Percentiles rank a stretch among this genome's conserved stretches.
phyloP scores from a whole-genome alignment of 2,888 invertebrate species.

The Mesoligia furuncula region DNA sequence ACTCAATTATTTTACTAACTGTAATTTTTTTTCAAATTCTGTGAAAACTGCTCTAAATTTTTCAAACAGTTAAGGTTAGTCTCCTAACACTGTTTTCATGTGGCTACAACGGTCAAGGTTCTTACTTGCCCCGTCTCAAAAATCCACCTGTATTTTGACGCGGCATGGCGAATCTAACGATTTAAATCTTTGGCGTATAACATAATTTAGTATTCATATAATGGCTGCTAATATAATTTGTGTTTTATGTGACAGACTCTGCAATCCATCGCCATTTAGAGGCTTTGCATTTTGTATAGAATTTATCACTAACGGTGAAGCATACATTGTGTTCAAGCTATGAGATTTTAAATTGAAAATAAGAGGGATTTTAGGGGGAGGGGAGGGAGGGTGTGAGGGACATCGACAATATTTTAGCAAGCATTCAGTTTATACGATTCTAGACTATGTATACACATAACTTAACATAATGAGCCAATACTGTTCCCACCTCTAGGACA shows the following conservation, averaged over 20 bases:
- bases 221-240: slow-evolving; percentile 18
- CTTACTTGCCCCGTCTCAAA: neutral
- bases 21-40: no score
- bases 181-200: neutral
- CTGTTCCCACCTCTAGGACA: no score
- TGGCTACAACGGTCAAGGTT: no score
- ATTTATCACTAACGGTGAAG: slow-evolving; percentile 5
- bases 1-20: no score
- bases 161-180: neutral
- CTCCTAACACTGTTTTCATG: neutral
- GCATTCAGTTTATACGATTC: neutral
- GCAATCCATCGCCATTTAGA: slow-evolving; percentile 28
- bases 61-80: no score
- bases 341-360: slow-evolving; percentile 17
- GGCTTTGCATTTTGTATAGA: slow-evolving; percentile 14
- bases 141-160: neutral
- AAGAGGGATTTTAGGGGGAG: neutral
- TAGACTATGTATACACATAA: neutral
- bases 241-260: slow-evolving; percentile 18
- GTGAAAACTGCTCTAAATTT: no score
- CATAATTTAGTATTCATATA: slow-evolving; percentile 23
- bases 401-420: neutral
- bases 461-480: no score
- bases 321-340: neutral
- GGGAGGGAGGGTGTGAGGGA: fast-evolving